Evolutionary conservation across 2,113 vertebrate genomes (phyloP).

Genomic region (Takifugu bimaculatus): DNA sequence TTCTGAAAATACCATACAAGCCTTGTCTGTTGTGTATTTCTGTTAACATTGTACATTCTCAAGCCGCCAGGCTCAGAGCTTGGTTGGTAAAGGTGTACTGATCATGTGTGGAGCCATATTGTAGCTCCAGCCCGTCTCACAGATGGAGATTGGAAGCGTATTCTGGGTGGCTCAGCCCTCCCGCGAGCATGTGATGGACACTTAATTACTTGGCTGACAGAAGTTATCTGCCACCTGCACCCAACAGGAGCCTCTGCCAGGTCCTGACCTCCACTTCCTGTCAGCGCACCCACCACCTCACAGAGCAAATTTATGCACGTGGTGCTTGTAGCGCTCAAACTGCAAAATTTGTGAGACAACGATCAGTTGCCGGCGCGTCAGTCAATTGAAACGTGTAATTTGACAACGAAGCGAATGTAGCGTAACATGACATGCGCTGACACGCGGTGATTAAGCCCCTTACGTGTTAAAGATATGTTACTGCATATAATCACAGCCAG

Average conservation of each 20-base stretch:
- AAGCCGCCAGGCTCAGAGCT: background rate
- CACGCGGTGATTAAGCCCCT: no score
- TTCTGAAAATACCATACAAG: background rate
- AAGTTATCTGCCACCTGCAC: slow-evolving; percentile 69
- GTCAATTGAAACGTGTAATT: no score
- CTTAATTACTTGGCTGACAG: slow-evolving; percentile 76
- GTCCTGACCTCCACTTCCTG: slow-evolving; percentile 66
- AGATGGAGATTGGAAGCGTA: slow-evolving; percentile 63
- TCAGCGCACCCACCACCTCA: slow-evolving; percentile 37
- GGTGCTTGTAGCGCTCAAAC: slow-evolving; percentile 17
- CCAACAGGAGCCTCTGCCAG: slow-evolving; percentile 66
- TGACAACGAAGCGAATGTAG: background rate
- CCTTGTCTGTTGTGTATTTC: no score
- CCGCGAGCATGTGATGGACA: slow-evolving; percentile 69
- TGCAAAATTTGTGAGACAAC: no score
- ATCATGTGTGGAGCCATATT: slow-evolving; percentile 53
- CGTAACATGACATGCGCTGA: no score
- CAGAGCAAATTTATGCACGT: slow-evolving; percentile 55
- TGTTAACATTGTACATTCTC: background rate
- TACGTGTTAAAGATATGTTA: no score
- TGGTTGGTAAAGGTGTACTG: slow-evolving; percentile 13
- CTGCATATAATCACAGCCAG: no score
- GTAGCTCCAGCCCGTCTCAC: slow-evolving; percentile 51
- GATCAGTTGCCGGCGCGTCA: no score
- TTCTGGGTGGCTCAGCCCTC: slow-evolving; percentile 59